Percentiles rank a stretch among this genome's conserved stretches.
Evolutionary conservation across 1,140 invertebrate genomes (phyloP).

Genomic region (Drosophila mayri): DNA sequence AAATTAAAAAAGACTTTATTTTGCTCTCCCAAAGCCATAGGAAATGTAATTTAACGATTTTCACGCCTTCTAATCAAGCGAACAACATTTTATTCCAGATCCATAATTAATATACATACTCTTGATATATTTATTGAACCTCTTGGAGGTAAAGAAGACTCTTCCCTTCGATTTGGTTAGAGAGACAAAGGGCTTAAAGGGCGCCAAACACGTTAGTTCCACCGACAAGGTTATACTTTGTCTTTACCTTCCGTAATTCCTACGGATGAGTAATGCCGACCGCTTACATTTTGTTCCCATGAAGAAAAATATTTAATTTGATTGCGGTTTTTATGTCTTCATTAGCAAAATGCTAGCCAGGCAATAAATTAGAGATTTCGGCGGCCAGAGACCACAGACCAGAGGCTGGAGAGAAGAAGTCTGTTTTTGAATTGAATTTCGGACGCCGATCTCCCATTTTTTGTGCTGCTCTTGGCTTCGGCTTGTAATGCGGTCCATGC

Average conservation of each 20-base stretch:
- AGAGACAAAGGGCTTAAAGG: constrained; percentile 44
- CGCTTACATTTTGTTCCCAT: constrained; percentile 77
- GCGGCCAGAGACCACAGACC: constrained; percentile 9
- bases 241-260: not conserved
- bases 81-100: constrained; percentile 7
- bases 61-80: constrained; percentile 18
- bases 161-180: constrained; percentile 20
- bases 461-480: constrained; percentile 25
- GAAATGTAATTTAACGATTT: constrained; percentile 7
- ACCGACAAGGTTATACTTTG: constrained; percentile 53
- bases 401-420: constrained; percentile 25
- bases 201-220: constrained; percentile 73
- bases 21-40: not conserved
- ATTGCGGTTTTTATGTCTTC: constrained; percentile 84
- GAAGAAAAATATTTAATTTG: constrained; percentile 82
- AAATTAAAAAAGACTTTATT: not conserved
- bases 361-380: constrained; percentile 78
- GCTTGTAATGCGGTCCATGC: constrained; percentile 54
- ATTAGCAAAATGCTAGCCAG: constrained; percentile 79
- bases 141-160: not conserved
- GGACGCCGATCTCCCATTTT: constrained; percentile 37
- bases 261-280: constrained; percentile 64
- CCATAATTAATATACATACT: constrained; percentile 26
- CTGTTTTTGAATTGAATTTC: constrained; percentile 38
- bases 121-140: constrained; percentile 11